A percentile compares a stretch with the other conserved stretches of the same genome.
Conservation (phyloP, 2,888 invertebrate genomes). For the Andricus quercusramuli region DNA sequence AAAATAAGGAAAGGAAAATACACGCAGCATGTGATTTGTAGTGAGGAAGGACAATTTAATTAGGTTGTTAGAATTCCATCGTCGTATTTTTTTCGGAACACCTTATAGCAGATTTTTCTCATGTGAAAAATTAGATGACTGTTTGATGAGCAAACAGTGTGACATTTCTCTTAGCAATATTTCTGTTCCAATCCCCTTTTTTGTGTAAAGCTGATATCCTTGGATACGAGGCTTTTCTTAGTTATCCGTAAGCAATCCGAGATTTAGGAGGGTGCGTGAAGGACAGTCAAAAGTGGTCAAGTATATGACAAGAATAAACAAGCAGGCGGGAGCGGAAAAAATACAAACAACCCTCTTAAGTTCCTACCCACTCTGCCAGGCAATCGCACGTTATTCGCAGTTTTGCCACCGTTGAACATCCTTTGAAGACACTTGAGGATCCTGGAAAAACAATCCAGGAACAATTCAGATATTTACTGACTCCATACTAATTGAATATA, state of each 20-base stretch:
- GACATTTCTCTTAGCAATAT: background rate
- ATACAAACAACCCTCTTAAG: background rate
- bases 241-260: constrained; percentile 7
- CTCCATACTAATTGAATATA: background rate
- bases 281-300: constrained; percentile 7
- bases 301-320: constrained; percentile 7
- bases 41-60: no score
- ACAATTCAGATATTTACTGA: background rate
- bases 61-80: background rate
- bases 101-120: background rate
- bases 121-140: background rate
- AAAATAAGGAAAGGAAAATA: no score
- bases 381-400: background rate
- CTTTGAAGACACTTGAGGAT: background rate
- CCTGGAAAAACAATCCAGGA: background rate
- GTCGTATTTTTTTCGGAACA: background rate
- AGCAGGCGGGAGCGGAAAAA: background rate
- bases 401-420: background rate
- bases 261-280: background rate
- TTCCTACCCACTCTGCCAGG: background rate
- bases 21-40: no score
- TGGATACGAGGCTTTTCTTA: background rate
- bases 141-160: background rate
- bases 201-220: no score
- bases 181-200: no score